Base-by-base conservation (phyloP, 2,888 invertebrate genomes). In the Agrenia bidenticulata region DNA sequence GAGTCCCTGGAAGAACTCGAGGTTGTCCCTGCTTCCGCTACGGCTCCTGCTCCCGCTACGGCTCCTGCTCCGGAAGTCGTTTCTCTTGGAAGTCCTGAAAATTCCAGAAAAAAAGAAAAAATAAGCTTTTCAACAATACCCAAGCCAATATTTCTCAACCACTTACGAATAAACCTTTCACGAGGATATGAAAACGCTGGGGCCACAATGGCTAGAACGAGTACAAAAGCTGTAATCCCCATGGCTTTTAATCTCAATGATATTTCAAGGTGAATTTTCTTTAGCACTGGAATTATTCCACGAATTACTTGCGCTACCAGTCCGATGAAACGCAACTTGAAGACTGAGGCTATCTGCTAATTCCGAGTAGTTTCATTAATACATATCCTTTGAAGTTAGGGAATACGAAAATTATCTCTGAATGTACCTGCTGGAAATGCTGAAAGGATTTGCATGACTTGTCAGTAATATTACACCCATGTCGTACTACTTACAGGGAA, bases 41-140 rank as follows among this genome's bases (percentile, higher is more conserved):
- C 19, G 13, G 59, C 45, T 26, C 62, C 32, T 24, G 58, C 13
- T 26, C 56, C 50, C 9, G 56, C 26, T 45, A 41, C 5, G 19
- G 21, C 45, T 57, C 37, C 62, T 23, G 64, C 50, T 32, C 41
- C 26, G 17, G 63, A 42, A 42, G 63, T 17, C 15, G 41, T 11
- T 63, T 63, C 41, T 58, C 63, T 57, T 27, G 50, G 56, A 39
- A 63, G 19, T 39, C 63, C 63, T 63, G 21, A 39, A 58, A 58
- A 58, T 45, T 45, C 19, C 45, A 15, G 15, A 11, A 45, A 45
- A 45, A 17, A 15, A 45, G 9, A n/a, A n/a, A n/a, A n/a, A n/a
- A n/a, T n/a, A n/a, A n/a, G n/a, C n/a, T n/a, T n/a, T n/a, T n/a
- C n/a, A n/a, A n/a, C n/a, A n/a, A n/a, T n/a, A n/a, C n/a, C n/a